Evolutionary conservation across 2,888 invertebrate genomes (phyloP), one percentile per base, ranked within the genome.

Genomic region (Rhaphigaster nebulosa): DNA sequence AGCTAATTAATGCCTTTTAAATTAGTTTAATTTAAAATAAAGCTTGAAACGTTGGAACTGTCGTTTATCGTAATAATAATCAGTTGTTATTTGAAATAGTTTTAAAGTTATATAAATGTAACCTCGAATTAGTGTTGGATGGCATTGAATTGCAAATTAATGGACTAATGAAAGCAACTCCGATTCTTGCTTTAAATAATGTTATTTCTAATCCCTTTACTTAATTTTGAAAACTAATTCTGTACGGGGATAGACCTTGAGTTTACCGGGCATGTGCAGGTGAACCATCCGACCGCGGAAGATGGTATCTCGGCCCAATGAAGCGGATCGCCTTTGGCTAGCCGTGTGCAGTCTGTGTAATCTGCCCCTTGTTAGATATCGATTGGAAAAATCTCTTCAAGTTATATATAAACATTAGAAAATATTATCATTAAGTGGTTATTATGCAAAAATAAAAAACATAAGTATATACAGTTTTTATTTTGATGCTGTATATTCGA

Each of bases 261-360:
- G 34, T 1, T 8, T 1, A 23, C 6, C 34, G 38, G 70, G 70
- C 23, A 38, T 38, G 70, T 76, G 70, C 20, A 76, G 20, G 34
- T 38, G 38, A 76, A 76, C 34, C 70, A 76, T 76, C 38, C 70
- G 70, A 76, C 34, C 70, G 70, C 34, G 29, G 20, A 38, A 76
- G 34, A 76, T 76, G 70, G 38, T 76, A 76, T 76, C 20, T 76
- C 84, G 84, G 84, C 41, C 84, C 84, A 84, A n/a, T n/a, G 84
- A 84, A 84, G 45, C 84, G 84, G n/a, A 84, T 3, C 70, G 70
- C 20, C 70, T 76, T 38, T 23, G 38, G 34, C 38, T 23, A 76
- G 70, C 38, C 65, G 29, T 65, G 29, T 65, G 65, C 65, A 65
- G 13, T 15, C 29, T 15, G 2, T 13, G 26, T 15, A 60, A 1